phyloP scores from a whole-genome alignment of 2,113 vertebrate genomes.

The Cyphomyrus plagiostoma region DNA sequence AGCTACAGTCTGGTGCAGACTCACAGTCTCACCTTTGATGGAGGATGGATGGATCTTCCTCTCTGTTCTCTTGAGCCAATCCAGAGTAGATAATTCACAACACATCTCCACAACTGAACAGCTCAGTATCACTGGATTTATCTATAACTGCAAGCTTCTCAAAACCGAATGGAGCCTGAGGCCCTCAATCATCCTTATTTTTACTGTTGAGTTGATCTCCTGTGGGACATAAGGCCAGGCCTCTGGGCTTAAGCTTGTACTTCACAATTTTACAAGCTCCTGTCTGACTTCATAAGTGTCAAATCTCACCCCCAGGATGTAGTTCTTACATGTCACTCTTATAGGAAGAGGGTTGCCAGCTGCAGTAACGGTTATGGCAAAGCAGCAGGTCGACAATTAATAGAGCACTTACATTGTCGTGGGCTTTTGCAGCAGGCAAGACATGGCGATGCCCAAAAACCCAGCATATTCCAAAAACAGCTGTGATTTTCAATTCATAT shows the following conservation, averaged over 20 bases:
- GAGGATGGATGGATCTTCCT: background rate
- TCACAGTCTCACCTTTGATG: too few species aligned
- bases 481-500: background rate
- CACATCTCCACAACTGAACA: background rate
- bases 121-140: background rate
- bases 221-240: slow-evolving; percentile 10
- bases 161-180: background rate
- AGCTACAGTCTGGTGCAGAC: background rate
- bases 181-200: background rate
- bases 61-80: background rate
- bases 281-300: slow-evolving; percentile 41
- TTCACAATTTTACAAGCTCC: slow-evolving; percentile 33
- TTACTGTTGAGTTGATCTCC: background rate
- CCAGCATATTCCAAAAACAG: background rate
- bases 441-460: background rate
- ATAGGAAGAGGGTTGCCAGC: background rate
- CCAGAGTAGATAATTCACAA: background rate
- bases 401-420: slow-evolving; percentile 36
- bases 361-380: background rate
- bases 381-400: background rate
- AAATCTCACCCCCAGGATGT: slow-evolving; percentile 32
- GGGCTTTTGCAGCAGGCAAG: slow-evolving; percentile 17
- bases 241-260: slow-evolving; percentile 21
- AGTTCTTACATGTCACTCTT: slow-evolving; percentile 23
- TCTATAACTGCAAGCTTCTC: background rate